A percentile compares a stretch with the other conserved stretches of the same genome.
These are phyloP conservation scores for Zapus hudsonius DNA, from an alignment of 2,113 vertebrate genomes.

Conservation along the genomic window DNA sequence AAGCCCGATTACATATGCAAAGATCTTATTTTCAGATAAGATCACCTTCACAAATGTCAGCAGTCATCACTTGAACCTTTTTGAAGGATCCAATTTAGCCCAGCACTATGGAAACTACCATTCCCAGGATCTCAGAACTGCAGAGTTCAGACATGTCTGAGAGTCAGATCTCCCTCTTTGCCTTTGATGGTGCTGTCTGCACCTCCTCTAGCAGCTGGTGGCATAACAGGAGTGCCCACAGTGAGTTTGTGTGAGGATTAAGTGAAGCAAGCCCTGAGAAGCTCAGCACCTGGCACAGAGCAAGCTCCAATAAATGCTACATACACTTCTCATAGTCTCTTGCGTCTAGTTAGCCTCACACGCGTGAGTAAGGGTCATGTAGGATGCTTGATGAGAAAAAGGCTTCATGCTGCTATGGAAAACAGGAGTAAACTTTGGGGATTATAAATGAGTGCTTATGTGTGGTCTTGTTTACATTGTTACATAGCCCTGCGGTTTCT, in stretches of 20 bases:
- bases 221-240: not conserved
- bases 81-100: not conserved
- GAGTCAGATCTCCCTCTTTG: not conserved
- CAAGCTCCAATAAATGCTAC: not conserved
- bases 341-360: not conserved
- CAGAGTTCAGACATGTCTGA: not conserved
- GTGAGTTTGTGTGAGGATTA: not conserved
- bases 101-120: not conserved
- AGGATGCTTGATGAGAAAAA: not conserved
- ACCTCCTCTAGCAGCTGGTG: not conserved
- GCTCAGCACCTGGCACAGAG: not conserved
- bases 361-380: not conserved
- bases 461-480: constrained; percentile 6
- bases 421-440: not conserved
- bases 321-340: not conserved
- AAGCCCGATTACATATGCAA: not conserved
- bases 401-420: not conserved
- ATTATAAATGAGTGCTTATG: constrained; percentile 2
- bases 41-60: not conserved
- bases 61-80: not conserved
- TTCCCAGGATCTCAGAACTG: not conserved
- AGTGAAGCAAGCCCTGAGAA: not conserved
- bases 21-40: constrained; percentile 5
- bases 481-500: constrained; percentile 45
- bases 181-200: not conserved